Evolutionary conservation across 2,113 vertebrate genomes (phyloP).

Genomic region (Mesocricetus auratus): DNA sequence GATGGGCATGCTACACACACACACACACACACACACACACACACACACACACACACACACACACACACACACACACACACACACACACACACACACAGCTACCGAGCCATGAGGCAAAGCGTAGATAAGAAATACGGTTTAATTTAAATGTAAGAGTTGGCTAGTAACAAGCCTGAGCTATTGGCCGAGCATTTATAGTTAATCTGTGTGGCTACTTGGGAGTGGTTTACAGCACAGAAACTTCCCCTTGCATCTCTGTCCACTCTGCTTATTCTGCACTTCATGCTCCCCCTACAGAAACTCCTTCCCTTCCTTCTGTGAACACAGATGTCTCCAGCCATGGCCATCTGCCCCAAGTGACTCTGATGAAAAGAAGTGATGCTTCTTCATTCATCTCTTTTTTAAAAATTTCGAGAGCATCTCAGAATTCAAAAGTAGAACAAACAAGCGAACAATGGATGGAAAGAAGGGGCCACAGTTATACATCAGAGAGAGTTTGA

Average conservation of each 20-base stretch:
- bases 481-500: background rate
- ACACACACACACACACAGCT: no score
- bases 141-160: no score
- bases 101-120: background rate
- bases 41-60: no score
- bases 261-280: background rate
- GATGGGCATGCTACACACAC: no score
- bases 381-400: constrained; percentile 33
- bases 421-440: background rate
- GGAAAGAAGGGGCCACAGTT: background rate
- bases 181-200: background rate
- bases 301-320: background rate
- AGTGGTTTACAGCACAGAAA: background rate
- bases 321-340: background rate
- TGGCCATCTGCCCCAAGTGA: background rate
- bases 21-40: no score
- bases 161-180: no score
- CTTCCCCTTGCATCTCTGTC: background rate
- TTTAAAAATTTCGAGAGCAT: background rate
- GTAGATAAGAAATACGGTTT: no score
- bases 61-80: no score
- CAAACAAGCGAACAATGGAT: no score
- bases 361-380: background rate
- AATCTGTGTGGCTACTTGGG: background rate
- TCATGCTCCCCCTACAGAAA: no score